A percentile compares a stretch with the other conserved stretches of the same genome.
Conservation (phyloP, 2,113 vertebrate species). For the Bubalus kerabau region DNA sequence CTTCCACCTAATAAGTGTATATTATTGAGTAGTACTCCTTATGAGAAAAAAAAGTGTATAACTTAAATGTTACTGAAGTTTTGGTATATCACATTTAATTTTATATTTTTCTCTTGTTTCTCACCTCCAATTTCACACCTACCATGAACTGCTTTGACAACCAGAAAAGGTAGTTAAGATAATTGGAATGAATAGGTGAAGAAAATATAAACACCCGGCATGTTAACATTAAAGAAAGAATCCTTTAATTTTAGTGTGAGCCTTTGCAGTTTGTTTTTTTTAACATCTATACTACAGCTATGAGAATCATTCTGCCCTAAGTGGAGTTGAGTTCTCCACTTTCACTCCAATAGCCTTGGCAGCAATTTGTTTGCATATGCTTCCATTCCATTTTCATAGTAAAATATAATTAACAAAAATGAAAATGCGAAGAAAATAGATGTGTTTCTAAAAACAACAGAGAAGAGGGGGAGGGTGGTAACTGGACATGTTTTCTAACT, state of each 20-base stretch:
- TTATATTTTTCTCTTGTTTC: constrained; percentile 11
- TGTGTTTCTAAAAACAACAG: constrained; percentile 40
- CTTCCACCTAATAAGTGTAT: not conserved
- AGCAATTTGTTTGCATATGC: not conserved
- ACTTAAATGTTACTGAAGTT: not conserved
- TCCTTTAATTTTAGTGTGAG: not conserved
- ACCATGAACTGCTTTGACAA: not conserved
- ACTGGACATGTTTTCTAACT: not conserved
- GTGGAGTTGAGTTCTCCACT: not conserved
- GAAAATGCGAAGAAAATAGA: constrained; percentile 28
- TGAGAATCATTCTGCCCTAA: not conserved
- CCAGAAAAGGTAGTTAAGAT: not conserved
- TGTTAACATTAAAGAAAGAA: not conserved
- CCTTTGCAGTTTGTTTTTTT: not conserved
- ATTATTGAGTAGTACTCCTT: not conserved
- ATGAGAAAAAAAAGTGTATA: not conserved
- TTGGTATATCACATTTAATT: not conserved
- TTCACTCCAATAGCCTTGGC: not conserved
- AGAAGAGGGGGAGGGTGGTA: not conserved
- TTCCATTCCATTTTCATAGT: not conserved
- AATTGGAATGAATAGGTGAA: not conserved
- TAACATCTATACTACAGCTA: not conserved
- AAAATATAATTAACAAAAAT: not conserved
- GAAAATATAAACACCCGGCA: not conserved
- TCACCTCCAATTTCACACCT: not conserved